Evolutionary conservation across 2,113 vertebrate genomes (phyloP).

Genomic region (Dromiciops gliroides): DNA sequence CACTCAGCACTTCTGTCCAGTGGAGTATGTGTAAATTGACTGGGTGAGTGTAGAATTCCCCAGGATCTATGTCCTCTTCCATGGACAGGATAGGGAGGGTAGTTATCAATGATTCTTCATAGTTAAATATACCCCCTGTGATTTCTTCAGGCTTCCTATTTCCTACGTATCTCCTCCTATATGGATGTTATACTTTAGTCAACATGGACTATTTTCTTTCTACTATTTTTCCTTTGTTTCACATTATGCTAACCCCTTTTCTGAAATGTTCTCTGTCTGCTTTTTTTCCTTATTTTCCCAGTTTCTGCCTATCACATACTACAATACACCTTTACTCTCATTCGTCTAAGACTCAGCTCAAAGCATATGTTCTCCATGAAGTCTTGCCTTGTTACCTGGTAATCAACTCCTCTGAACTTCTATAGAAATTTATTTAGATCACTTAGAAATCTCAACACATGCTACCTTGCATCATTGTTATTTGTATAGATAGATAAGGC

Average conservation of each 20-base stretch:
- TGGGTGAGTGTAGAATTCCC: background rate
- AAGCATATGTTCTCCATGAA: background rate
- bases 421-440: background rate
- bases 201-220: background rate
- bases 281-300: background rate
- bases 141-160: background rate
- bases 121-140: background rate
- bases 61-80: background rate
- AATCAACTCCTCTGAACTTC: background rate
- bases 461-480: background rate
- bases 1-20: background rate
- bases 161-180: background rate
- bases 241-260: background rate
- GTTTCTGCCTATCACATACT: background rate
- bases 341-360: background rate
- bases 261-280: background rate
- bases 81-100: background rate
- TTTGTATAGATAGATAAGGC: background rate
- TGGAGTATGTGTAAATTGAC: background rate
- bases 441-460: background rate
- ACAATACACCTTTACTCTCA: background rate
- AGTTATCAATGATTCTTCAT: background rate
- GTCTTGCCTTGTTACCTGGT: background rate
- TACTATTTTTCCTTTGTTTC: background rate
- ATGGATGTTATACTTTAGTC: background rate